phyloP scores from a whole-genome alignment of 2,113 vertebrate genomes.

The Aphyosemion australe region DNA sequence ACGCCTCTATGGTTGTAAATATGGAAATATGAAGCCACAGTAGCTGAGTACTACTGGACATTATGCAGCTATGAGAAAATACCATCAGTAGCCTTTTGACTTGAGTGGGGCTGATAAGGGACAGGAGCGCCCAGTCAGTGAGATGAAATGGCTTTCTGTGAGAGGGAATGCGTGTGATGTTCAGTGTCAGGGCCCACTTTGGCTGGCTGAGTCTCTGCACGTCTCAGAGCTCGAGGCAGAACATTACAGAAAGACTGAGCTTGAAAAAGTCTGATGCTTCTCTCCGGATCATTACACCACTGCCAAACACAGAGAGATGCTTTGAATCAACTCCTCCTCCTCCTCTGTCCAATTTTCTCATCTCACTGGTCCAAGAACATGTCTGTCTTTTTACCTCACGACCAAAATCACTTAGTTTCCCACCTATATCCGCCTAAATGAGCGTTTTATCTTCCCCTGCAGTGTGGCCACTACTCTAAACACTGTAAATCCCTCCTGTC shows the following conservation, averaged over 20 bases:
- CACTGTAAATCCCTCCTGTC: background rate
- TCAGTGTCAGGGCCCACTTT: slow-evolving; percentile 36
- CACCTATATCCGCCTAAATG: background rate
- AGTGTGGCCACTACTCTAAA: slow-evolving; percentile 23
- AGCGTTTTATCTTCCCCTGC: slow-evolving; percentile 22
- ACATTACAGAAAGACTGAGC: slow-evolving; percentile 16
- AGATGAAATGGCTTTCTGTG: slow-evolving; percentile 1
- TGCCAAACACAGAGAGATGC: slow-evolving; percentile 51
- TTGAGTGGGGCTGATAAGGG: slow-evolving; percentile 33
- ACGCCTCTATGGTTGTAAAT: background rate
- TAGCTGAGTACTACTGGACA: background rate
- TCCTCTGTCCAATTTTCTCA: slow-evolving; percentile 34
- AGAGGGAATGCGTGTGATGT: slow-evolving; percentile 35
- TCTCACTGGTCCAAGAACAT: slow-evolving; percentile 32
- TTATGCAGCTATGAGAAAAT: slow-evolving; percentile 24
- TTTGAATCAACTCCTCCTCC: slow-evolving; percentile 53
- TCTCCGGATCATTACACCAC: slow-evolving; percentile 62
- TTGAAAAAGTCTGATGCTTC: slow-evolving; percentile 50
- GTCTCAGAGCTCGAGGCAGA: slow-evolving; percentile 45
- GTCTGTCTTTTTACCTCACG: slow-evolving; percentile 13
- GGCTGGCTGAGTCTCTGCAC: slow-evolving; percentile 26
- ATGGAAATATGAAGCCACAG: background rate
- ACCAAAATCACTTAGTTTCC: slow-evolving; percentile 23
- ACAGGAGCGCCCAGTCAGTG: slow-evolving; percentile 25
- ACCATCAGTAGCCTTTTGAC: slow-evolving; percentile 23